Evolutionary conservation across 2,113 vertebrate species (phyloP), one percentile per base, ranked within the genome.

Genomic region (Stegastes partitus): DNA sequence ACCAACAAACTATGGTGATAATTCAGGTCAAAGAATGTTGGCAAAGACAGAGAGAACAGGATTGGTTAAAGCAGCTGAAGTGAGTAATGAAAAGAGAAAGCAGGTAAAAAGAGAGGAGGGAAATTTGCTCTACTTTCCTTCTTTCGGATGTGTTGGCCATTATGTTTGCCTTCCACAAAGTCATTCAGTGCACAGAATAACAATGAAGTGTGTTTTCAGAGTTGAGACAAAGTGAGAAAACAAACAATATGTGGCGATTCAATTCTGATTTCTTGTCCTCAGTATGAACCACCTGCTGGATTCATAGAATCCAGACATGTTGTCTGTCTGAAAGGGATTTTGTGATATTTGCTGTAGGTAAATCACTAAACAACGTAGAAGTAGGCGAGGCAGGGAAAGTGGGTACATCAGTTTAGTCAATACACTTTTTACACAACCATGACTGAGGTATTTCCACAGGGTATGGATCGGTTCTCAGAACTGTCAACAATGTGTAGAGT

Each of bases 361-460:
- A 61, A 11, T 26, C 18, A 53, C 21, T 65, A 53, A 39, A 86
- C 62, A 4, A 25, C 16, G 54, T 19, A 21, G 5, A 54, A 34
- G 31, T 23, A 22, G 61, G n/a, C 0, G 5, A 45, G 31, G 55
- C 15, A 10, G 44, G 49, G 21, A 37, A 61, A 34, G 8, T 5
- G 5, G 50, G 31, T 1, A 3, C 21, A 66, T 76, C 34, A 45
- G 42, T 18, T 7, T 54, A 23, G 10, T 67, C 77, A n/a, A 70
- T 57, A 34, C 5, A 31, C 3, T 25, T 66, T 47, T 21, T 54
- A 65, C 57, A 63, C 50, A 79, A 68, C 80, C 68, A 39, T 22
- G 80, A 31, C 37, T 8, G 50, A 47, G 34, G 53, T 47, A 18
- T 54, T 67, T 74, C 44, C 34, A 58, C 56, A 22, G 56, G 50